These are phyloP conservation scores for Conistra vaccinii DNA, from an alignment of 2,888 invertebrate genomes.

Conservation along the genomic window DNA sequence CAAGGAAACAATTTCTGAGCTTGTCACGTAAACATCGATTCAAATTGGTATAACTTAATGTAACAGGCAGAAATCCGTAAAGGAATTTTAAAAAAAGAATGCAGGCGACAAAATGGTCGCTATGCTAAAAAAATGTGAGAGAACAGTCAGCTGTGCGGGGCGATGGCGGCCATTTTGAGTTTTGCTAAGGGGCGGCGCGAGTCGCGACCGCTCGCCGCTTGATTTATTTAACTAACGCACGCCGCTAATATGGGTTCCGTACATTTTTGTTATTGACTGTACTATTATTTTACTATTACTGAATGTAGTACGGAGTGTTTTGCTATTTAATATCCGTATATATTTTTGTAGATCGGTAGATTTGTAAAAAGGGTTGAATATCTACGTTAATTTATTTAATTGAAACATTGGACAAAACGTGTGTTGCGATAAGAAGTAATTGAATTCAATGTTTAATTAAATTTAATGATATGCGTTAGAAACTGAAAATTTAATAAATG, in stretches of 20 bases:
- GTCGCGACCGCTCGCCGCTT: conserved; percentile 75
- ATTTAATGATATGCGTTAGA: neutral
- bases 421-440: neutral
- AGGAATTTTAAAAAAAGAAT: conserved; percentile 68
- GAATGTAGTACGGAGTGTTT: neutral
- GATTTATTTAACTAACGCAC: conserved; percentile 83
- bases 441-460: conserved; percentile 25
- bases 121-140: conserved; percentile 78
- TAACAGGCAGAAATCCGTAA: conserved; percentile 65
- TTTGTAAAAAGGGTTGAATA: neutral
- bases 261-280: conserved; percentile 77
- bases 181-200: conserved; percentile 76
- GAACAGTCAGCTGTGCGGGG: conserved; percentile 82
- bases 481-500: neutral
- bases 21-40: conserved; percentile 61
- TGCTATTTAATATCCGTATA: neutral
- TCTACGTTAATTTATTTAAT: neutral
- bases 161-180: conserved; percentile 85
- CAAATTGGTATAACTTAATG: conserved; percentile 63
- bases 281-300: conserved; percentile 57
- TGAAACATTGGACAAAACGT: neutral
- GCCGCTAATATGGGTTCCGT: conserved; percentile 72
- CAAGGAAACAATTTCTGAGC: conserved; percentile 53
- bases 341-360: neutral
- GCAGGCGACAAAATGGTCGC: conserved; percentile 79